Base-by-base conservation (phyloP, 2,888 invertebrate species). In the Acrobasis suavella region DNA sequence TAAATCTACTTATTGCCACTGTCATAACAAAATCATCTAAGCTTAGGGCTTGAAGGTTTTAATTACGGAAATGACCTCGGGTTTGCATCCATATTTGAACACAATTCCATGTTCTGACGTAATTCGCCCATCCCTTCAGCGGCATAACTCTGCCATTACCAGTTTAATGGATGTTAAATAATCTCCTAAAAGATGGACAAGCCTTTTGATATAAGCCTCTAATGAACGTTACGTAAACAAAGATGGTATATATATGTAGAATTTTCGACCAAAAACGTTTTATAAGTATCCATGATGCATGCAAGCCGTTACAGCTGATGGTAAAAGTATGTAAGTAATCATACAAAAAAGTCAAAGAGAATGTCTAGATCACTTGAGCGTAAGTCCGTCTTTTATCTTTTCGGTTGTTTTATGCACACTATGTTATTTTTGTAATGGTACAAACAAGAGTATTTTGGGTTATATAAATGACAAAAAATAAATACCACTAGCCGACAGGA, bases 161-260 rank as follows among this genome's bases (percentile, higher is more conserved):
- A 6, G 52, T 52, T 52, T 52, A 32, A 32, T 52, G 46, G 46
- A 46, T 46, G 39, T 52, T 52, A 17, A 38, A 56, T 64, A 66
- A 64, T 64, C 60, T 60, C 62, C 46, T 64, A 62, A 62, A 17
- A 59, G 42, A 60, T 52, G 52, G 52, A 52, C 17, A 49, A 60
- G 59, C 64, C 64, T 60, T 39, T 60, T 22, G 52, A 22, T 46
- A 46, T 46, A 46, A 46, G 46, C 46, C 46, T 46, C n/a, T 46
- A 46, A 46, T 46, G 46, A 10, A 46, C 46, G 46, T 46, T 46
- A 46, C 46, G 46, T 46, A 46, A 46, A 46, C 46, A 46, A 46
- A 46, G 46, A 46, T 46, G 46, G 32, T 32, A 7, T 6, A 2
- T 2, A 32, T 32, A 46, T n/a, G 59, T 32, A 55, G 51, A 55